Percentiles rank a stretch among this genome's conserved stretches.
Evolutionary conservation across 2,113 vertebrate species (phyloP).

Genomic region (Thunnus maccoyii): DNA sequence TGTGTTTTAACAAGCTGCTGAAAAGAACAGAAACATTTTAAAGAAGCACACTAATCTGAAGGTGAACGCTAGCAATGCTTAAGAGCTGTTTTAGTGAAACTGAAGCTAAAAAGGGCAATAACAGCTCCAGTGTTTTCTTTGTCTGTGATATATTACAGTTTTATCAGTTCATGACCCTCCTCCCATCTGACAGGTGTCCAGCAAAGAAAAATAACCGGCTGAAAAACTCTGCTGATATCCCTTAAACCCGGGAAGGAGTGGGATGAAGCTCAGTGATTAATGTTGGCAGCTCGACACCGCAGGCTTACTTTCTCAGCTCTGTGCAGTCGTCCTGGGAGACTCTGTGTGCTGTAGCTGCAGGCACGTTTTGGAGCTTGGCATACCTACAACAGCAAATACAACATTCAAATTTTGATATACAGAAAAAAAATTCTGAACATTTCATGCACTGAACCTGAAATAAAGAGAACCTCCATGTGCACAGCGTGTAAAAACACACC

Average conservation of each 20-base stretch:
- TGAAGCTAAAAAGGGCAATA: not conserved
- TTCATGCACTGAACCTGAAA: not conserved
- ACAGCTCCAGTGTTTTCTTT: too few relatives aligned
- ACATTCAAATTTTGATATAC: not conserved
- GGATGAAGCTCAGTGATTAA: constrained; percentile 12
- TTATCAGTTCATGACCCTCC: constrained; percentile 28
- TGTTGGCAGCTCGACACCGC: constrained; percentile 11
- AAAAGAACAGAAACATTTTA: too few relatives aligned
- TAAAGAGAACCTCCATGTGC: not conserved
- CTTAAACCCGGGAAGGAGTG: not conserved
- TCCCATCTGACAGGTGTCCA: constrained; percentile 6
- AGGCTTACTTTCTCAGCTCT: constrained; percentile 93
- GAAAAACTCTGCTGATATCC: not conserved
- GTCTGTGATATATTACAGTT: constrained; percentile 6
- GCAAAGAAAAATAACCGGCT: not conserved
- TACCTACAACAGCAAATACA: constrained; percentile 83
- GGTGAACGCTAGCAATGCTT: not conserved
- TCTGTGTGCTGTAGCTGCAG: constrained; percentile 85
- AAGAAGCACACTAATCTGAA: not conserved
- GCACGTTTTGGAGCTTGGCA: constrained; percentile 89
- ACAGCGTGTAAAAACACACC: too few relatives aligned
- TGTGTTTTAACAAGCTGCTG: too few relatives aligned
- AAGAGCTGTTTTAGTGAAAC: not conserved
- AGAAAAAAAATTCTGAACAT: not conserved
- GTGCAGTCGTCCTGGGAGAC: constrained; percentile 89